phyloP scores from a whole-genome alignment of 2,113 vertebrate genomes.

The Cynopterus brachyotis region DNA sequence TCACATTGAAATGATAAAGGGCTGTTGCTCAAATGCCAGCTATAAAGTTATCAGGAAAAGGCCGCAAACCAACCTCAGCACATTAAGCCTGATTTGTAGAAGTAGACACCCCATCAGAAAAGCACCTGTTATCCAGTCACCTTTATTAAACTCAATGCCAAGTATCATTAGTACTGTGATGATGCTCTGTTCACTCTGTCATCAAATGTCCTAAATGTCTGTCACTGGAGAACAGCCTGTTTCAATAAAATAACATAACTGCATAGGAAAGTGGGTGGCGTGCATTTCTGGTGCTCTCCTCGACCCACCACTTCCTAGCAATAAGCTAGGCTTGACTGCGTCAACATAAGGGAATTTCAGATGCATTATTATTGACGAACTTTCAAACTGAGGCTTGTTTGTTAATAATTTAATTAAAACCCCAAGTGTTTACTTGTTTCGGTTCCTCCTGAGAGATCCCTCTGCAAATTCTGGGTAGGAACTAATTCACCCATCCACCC shows the following conservation, averaged over 20 bases:
- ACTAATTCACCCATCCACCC: neutral
- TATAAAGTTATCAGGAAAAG: conserved; percentile 23
- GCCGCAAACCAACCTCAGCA: conserved; percentile 20
- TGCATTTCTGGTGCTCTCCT: neutral
- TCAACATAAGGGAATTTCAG: neutral
- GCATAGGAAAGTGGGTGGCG: neutral
- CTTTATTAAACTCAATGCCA: conserved; percentile 64
- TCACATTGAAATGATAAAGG: neutral
- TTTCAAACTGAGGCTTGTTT: conserved; percentile 32
- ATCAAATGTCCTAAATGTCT: neutral
- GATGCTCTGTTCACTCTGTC: neutral
- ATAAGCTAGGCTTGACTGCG: conserved; percentile 4
- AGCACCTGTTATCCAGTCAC: conserved; percentile 45
- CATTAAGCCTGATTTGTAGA: conserved; percentile 37
- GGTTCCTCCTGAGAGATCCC: neutral
- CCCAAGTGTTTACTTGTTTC: neutral
- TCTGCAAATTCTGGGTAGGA: neutral
- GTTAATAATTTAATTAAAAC: conserved; percentile 51
- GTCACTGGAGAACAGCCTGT: neutral
- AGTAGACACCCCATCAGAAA: conserved; percentile 47
- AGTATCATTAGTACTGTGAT: conserved; percentile 48
- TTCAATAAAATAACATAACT: neutral
- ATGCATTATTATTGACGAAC: conserved; percentile 44
- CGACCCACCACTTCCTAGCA: neutral
- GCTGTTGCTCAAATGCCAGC: neutral